Base-by-base conservation (phyloP, 1,140 invertebrate species). In the Drosophila bipectinata region DNA sequence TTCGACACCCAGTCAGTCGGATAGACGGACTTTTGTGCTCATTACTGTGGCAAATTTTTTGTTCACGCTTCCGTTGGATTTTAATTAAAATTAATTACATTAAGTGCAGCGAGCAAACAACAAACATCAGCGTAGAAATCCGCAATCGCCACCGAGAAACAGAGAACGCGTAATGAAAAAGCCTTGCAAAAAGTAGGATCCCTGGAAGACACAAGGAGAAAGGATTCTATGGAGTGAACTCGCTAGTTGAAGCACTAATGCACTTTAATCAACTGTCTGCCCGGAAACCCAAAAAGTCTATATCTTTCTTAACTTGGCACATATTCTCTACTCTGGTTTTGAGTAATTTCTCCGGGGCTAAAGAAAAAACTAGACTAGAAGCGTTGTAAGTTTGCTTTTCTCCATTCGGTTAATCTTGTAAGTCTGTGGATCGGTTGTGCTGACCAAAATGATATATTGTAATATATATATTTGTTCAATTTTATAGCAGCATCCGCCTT, bases 41-140 rank as follows among this genome's bases (percentile, higher is more conserved):
- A 77, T 88, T 88, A 89, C 79, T 77, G 83, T 83, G 72, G 76
- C 79, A 79, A 79, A 72, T 77, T 78, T 79, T 79, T 72, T 88
- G 47, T 79, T 63, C 62, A 30, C 58, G 56, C 57, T 51, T 44
- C 61, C 67, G 79, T 62, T 84, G 81, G 79, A 78, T 89, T 89
- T 89, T 89, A 89, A 89, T 89, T 89, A 89, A 89, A 89, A 89
- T 89, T 89, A 89, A 89, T 89, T 89, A 89, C 84, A 89, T 89
- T 89, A 89, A 89, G 84, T 89, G 84, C 84, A 84, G 64, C 73
- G 52, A 68, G 69, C 74, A 89, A 88, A 89, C 79, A 88, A 75
- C 82, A 81, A 87, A 55, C 59, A 76, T 56, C 57, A 59, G 54
- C 41, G 49, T 57, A 55, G 72, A 49, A 66, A 61, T 73, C 76